Conservation (phyloP, 2,113 vertebrate genomes). For the Monarcha castaneiventris region DNA sequence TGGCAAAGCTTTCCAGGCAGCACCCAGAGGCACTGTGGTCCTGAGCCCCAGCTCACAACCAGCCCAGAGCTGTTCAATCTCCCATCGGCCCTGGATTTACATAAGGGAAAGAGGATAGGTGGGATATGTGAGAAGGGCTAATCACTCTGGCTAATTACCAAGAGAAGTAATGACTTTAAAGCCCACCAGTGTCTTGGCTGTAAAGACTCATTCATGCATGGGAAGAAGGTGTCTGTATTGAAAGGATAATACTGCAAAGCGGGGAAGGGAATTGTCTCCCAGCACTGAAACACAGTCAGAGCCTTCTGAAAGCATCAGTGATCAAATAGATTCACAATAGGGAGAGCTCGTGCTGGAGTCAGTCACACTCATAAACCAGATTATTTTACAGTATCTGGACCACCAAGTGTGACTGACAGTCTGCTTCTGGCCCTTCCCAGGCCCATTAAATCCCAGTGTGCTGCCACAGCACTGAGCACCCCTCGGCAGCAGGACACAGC, state of each 20-base stretch:
- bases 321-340: not conserved
- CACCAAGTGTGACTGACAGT: not conserved
- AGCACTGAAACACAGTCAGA: not conserved
- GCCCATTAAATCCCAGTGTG: not conserved
- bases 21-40: not conserved
- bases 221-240: not conserved
- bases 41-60: not conserved
- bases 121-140: not conserved
- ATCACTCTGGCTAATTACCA: not conserved
- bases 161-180: not conserved
- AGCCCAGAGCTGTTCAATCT: not conserved
- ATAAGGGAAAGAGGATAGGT: not conserved
- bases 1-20: not conserved
- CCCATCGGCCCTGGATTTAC: accelerated
- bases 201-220: not conserved
- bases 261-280: not conserved
- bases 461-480: not conserved
- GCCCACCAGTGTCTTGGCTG: not conserved
- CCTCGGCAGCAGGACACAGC: accelerated
- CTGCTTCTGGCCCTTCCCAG: not conserved
- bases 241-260: not conserved
- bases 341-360: not conserved
- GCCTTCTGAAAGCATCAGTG: not conserved
- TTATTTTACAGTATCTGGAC: not conserved
- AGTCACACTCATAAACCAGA: not conserved